Evolutionary conservation across 2,888 invertebrate species (phyloP), one percentile per base, ranked within the genome.

Genomic region (Nezara viridula): DNA sequence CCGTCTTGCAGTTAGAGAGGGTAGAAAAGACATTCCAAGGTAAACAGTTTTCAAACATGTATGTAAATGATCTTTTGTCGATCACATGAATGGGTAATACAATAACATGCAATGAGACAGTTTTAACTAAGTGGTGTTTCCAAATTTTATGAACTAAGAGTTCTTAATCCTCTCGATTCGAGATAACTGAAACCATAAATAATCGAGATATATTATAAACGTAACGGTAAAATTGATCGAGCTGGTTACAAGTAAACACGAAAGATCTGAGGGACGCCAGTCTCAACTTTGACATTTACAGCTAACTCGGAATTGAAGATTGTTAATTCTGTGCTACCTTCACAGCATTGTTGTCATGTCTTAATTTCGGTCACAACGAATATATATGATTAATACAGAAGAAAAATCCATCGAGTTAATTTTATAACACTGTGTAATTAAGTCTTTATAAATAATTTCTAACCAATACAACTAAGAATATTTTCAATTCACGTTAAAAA

Each of bases 1-100:
- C 95, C 90, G 92, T 95, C 90, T 94, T 94, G 89, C 93, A 95
- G 27, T 94, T 96, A 81, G 93, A 95, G 86, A 93, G 94, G 49
- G 94, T 95, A 9, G 95, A 95, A 91, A 92, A 93, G 49, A 93
- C 94, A 91, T 95, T 96, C 95, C 92, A 88, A 89, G 89, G 91
- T 91, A 60, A 88, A 89, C 89, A n/a, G 81, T 32, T 37, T 19
- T 37, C 19, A 6, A n/a, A 55, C 14, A 32, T 37, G 21, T 37
- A 37, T 32, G 19, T 37, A 5, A 27, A 73, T 37, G 9, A 37
- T 37, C 32, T 37, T 19, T 73, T 73, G 5, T 73, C 16, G 5
- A 21, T 73, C 16, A 32, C 66, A 37, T 19, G 32, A 73, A 73
- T 37, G 27, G 37, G 9, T 37, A 73, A 73, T 37, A 19, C 32